These are phyloP conservation scores for Chelonus insularis DNA, from an alignment of 1,140 invertebrate genomes.

Conservation along the genomic window DNA sequence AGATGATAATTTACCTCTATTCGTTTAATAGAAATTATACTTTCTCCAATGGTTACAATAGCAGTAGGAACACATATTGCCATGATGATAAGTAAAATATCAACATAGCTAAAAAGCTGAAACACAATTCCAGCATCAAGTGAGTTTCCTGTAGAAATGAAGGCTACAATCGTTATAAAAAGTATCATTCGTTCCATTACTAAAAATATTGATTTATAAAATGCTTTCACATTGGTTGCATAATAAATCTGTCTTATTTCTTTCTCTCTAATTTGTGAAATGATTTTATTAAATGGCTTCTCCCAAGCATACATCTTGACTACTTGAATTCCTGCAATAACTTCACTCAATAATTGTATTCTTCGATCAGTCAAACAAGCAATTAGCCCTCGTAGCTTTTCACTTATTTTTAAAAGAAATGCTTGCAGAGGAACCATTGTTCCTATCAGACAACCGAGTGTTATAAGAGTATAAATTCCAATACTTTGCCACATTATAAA, in stretches of 20 bases:
- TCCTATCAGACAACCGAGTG: slow-evolving; percentile 65
- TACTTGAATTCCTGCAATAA: slow-evolving; percentile 72
- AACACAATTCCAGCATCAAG: slow-evolving; percentile 70
- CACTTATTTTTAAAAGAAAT: slow-evolving; percentile 61
- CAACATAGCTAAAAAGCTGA: slow-evolving; percentile 69
- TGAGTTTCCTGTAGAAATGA: slow-evolving; percentile 66
- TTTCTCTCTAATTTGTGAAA: slow-evolving; percentile 59
- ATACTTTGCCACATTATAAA: slow-evolving; percentile 73
- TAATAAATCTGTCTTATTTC: slow-evolving; percentile 72
- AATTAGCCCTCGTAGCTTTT: slow-evolving; percentile 61
- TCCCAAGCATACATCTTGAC: slow-evolving; percentile 86
- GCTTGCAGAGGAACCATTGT: slow-evolving; percentile 72
- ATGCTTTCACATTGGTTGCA: slow-evolving; percentile 71
- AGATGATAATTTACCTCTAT: too few relatives aligned
- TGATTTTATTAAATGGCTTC: slow-evolving; percentile 66
- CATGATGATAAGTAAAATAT: slow-evolving; percentile 65
- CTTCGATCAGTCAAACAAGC: slow-evolving; percentile 71
- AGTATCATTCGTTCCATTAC: slow-evolving; percentile 74
- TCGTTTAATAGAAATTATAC: slow-evolving; percentile 69
- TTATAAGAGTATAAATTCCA: slow-evolving; percentile 71
- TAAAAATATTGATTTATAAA: slow-evolving; percentile 71
- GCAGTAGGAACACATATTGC: slow-evolving; percentile 75
- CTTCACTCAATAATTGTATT: slow-evolving; percentile 80
- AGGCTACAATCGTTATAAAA: slow-evolving; percentile 73
- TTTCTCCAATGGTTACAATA: slow-evolving; percentile 68